phyloP scores from a whole-genome alignment of 92 coral and sea anemone genomes.

The Porites cylindrica region DNA sequence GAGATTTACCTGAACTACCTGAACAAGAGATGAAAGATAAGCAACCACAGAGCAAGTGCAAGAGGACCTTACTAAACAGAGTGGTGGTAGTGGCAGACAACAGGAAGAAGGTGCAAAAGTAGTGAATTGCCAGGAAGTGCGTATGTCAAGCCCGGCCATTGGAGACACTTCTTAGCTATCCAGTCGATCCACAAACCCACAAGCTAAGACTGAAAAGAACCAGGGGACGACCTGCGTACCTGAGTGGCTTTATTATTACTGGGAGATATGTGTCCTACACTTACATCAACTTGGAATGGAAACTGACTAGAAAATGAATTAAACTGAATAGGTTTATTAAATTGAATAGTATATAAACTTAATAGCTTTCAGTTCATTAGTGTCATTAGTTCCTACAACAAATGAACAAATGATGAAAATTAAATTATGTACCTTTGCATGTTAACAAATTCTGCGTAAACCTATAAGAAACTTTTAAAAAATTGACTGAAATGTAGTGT shows the following conservation, averaged over 20 bases:
- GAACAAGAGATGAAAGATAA: neutral
- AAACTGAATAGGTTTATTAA: no score
- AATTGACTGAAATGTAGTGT: no score
- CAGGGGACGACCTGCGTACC: no score
- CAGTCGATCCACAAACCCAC: neutral
- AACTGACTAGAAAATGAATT: neutral
- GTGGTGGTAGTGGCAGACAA: constrained; percentile 1
- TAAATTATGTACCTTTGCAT: no score
- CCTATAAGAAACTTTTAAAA: no score
- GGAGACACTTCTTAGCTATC: neutral
- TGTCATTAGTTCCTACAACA: no score
- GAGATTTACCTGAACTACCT: neutral
- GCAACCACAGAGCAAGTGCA: neutral
- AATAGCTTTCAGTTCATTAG: neutral
- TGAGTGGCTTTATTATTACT: neutral
- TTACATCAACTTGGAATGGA: neutral
- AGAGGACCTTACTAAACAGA: constrained; percentile 1
- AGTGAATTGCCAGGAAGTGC: no score
- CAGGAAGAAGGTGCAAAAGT: neutral
- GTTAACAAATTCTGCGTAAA: no score
- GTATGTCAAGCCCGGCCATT: neutral
- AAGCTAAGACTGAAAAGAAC: neutral
- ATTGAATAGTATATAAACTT: no score
- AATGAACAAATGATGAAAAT: no score
- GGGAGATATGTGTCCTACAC: neutral